phyloP scores from a whole-genome alignment of 2,797 vertebrate genomes.

The Poeciliopsis gracilis region DNA sequence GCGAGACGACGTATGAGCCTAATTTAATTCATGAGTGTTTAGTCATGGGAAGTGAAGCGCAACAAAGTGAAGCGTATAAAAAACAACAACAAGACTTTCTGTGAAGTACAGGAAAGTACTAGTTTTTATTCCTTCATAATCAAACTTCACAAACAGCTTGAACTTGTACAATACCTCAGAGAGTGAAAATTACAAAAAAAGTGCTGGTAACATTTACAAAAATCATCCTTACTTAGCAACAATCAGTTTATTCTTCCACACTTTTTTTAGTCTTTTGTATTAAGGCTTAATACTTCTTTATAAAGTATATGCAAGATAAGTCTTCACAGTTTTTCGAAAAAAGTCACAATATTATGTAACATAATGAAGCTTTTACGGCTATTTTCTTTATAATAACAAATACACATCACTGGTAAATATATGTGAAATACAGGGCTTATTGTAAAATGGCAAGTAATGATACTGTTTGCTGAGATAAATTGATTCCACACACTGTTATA shows the following conservation, averaged over 20 bases:
- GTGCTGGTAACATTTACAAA: conserved; percentile 99
- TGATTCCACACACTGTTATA: conserved; percentile 97
- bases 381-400: conserved; percentile 99
- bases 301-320: conserved; percentile 99
- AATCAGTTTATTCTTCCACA: conserved; percentile 99
- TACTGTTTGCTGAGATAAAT: conserved; percentile 99
- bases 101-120: conserved; percentile 91
- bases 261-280: conserved; percentile 99
- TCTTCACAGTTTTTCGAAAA: conserved; percentile 99
- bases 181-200: conserved; percentile 99
- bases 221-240: conserved; percentile 99
- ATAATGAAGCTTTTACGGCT: conserved; percentile 99
- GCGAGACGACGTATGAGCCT: not conserved
- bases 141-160: conserved; percentile 99
- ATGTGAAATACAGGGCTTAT: conserved; percentile 99
- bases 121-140: conserved; percentile 99
- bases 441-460: conserved; percentile 99
- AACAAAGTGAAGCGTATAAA: conserved; percentile 10
- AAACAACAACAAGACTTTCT: conserved; percentile 73
- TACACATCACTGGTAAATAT: conserved; percentile 99
- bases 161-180: conserved; percentile 99
- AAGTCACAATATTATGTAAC: conserved; percentile 99
- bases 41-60: not conserved
- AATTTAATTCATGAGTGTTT: not conserved
- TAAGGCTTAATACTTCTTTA: conserved; percentile 99